Percentiles rank a stretch among this genome's conserved stretches.
These are phyloP conservation scores for Rhimphoctona megacephalus DNA, from an alignment of 2,888 invertebrate genomes.

Conservation along the genomic window DNA sequence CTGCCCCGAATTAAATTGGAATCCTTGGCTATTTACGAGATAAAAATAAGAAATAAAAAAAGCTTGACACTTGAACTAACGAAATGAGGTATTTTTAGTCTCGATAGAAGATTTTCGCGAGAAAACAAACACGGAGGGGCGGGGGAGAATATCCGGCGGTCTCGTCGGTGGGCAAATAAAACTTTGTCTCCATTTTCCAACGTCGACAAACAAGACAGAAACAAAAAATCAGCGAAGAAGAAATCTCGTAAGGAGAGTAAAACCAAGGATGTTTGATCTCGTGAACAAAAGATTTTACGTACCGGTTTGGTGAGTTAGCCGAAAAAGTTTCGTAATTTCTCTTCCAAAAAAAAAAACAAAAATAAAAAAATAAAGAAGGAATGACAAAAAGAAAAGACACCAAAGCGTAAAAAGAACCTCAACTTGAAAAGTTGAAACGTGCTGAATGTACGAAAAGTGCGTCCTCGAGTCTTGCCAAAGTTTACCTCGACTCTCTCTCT, in stretches of 20 bases:
- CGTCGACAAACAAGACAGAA: not conserved
- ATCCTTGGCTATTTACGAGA: not conserved
- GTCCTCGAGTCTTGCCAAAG: not conserved
- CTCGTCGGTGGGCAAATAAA: slow-evolving; percentile 54
- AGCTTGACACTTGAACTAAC: not conserved
- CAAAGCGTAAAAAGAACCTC: not conserved
- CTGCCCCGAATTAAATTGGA: not conserved
- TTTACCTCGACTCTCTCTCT: not conserved
- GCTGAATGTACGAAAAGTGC: slow-evolving; percentile 35
- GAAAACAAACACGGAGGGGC: slow-evolving; percentile 26
- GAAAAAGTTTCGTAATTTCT: slow-evolving; percentile 42
- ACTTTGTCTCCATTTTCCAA: slow-evolving; percentile 40
- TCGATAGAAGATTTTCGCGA: slow-evolving; percentile 7
- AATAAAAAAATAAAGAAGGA: not conserved
- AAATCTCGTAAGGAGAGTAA: slow-evolving; percentile 3
- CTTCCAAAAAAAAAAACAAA: too few relatives aligned
- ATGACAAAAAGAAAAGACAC: not conserved
- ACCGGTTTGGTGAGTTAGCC: not conserved
- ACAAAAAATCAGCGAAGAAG: slow-evolving; percentile 6
- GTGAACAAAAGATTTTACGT: slow-evolving; percentile 35
- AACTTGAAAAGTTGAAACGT: slow-evolving; percentile 4
- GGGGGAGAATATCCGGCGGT: not conserved
- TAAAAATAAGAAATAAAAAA: not conserved
- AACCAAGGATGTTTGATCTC: slow-evolving; percentile 28
- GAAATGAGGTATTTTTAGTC: slow-evolving; percentile 34